phyloP scores from a whole-genome alignment of 23 tunicate species.

The Styela clava region DNA sequence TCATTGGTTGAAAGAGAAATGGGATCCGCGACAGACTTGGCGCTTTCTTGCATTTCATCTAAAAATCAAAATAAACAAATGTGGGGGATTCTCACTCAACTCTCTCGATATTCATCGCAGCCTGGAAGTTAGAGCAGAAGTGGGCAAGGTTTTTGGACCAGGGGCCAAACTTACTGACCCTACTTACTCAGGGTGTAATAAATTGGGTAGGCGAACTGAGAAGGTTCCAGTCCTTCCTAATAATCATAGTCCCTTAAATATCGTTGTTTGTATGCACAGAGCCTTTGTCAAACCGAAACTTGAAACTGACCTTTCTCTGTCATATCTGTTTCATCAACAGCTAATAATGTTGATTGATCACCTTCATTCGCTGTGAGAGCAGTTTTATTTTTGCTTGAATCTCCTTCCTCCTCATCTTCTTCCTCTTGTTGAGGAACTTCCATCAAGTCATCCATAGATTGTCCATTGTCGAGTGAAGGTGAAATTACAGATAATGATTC shows the following conservation, averaged over 20 bases:
- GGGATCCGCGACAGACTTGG: neutral
- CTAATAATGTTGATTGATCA: slow-evolving; percentile 17
- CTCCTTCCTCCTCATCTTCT: neutral
- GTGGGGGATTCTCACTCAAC: too few relatives aligned
- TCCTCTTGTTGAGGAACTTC: neutral
- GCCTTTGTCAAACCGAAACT: too few relatives aligned
- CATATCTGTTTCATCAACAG: neutral
- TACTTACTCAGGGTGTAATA: too few relatives aligned
- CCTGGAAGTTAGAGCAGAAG: too few relatives aligned
- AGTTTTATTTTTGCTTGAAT: slow-evolving; percentile 13
- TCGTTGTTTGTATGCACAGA: too few relatives aligned
- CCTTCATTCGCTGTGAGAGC: slow-evolving; percentile 19
- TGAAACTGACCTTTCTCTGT: neutral
- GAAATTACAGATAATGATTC: slow-evolving; percentile 18
- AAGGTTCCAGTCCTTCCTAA: too few relatives aligned
- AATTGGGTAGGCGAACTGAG: too few relatives aligned
- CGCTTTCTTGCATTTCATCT: neutral
- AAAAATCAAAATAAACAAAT: too few relatives aligned
- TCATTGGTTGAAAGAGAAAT: neutral
- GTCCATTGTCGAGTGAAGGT: slow-evolving; percentile 14
- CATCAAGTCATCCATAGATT: neutral
- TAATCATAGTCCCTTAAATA: too few relatives aligned
- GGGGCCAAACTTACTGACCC: too few relatives aligned
- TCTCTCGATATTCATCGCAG: too few relatives aligned
- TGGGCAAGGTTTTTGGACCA: too few relatives aligned